Evolutionary conservation across 2,797 vertebrate genomes (phyloP).

Genomic region (Amblyraja radiata): DNA sequence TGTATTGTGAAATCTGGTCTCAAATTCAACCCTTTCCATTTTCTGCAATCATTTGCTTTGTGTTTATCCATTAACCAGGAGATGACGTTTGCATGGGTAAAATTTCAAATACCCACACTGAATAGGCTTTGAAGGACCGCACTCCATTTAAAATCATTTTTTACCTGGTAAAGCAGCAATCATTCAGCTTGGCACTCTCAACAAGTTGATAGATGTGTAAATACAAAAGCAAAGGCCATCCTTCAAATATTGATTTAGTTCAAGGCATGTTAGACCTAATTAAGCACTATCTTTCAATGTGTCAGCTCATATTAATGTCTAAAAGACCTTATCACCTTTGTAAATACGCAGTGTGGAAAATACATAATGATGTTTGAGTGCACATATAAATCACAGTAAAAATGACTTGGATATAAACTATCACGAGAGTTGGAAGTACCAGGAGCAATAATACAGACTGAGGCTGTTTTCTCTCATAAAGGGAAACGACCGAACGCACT

Average conservation of each 20-base stretch:
- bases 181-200: background rate
- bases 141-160: background rate
- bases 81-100: background rate
- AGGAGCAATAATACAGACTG: background rate
- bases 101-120: background rate
- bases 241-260: slow-evolving; percentile 14
- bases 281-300: background rate
- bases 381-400: background rate
- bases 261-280: background rate
- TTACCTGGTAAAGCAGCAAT: background rate
- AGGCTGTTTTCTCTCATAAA: background rate
- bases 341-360: background rate
- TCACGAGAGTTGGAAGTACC: background rate
- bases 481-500: background rate
- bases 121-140: background rate
- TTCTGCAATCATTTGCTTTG: background rate
- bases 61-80: background rate
- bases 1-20: too few species aligned
- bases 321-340: background rate
- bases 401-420: background rate
- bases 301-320: background rate
- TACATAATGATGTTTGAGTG: background rate
- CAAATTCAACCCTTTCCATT: background rate
- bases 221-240: background rate
- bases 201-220: background rate